Evolutionary conservation across 2,797 vertebrate genomes (phyloP), one percentile per base, ranked within the genome.

Genomic region (Poeciliopsis paucimaculata): DNA sequence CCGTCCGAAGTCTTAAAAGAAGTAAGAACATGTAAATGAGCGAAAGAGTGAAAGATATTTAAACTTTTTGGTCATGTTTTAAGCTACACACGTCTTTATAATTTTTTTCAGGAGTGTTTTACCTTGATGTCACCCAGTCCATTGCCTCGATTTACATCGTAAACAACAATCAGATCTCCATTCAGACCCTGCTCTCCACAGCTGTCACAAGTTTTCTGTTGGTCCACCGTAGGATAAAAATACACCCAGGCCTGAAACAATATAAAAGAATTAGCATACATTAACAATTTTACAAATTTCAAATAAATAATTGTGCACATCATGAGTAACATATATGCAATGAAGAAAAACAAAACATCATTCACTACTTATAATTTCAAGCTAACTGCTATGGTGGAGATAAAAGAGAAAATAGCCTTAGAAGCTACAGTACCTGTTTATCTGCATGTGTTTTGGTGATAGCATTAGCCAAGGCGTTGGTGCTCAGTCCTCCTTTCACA

Each of bases 131-230:
- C 91, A 77, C 96, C 95, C 12, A 92, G 72, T 23, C 85, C 77
- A 15, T 43, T n/a, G 55, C 75, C 57, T 84, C 95, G 94, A 34
- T 93, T 89, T 20, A 96, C 95, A 7, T 96, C 96, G 53, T 96
- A 96, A 71, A 81, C 75, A 79, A 96, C 82, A 47, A 95, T 77
- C 82, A 96, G 91, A 80, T 96, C 94, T 80, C 96, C 96, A 47
- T 94, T 94, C 88, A 96, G 70, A 39, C 95, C 95, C 3, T 91
- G 39, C 36, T 92, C 78, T 62, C 79, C 88, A 89, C 96, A 96
- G 60, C 75, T 78, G 66, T 89, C 80, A 86, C 96, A 96, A 0
- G 55, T 74, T 71, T 82, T 95, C 83, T 96, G 96, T 78, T 95
- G 95, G 9, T 93, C 90, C 72, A 1, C 85, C 4, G 94, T 95